Evolutionary conservation across 2,888 invertebrate species (phyloP), one percentile per base, ranked within the genome.

Genomic region (Orthosia incerta): DNA sequence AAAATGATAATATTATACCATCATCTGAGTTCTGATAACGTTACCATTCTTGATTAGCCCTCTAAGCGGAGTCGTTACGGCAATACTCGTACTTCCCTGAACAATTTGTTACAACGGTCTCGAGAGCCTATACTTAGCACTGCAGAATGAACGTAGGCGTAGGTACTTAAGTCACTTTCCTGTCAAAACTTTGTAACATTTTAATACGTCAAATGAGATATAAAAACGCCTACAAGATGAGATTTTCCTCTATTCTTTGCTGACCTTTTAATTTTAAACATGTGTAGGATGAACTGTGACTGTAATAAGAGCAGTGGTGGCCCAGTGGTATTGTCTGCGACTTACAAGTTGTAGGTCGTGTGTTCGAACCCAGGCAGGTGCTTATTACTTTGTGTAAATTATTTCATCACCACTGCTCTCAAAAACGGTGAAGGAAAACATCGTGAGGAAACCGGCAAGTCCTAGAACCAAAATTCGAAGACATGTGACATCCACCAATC

Each of bases 181-280:
- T 51, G 18, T 62, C n/a, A 13, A 57, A 46, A 51, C 56, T 31
- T 60, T 71, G 9, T 46, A 39, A 60, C 16, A 20, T 71, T 60
- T 57, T 51, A 72, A 31, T 62, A 60, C 65, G 23, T 80, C 26
- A 48, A 80, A 45, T 50, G 15, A 1, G 48, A 39, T 71, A 65
- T 23, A 39, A 48, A 16, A 72, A 56, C 51, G 55, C 55, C 48
- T 65, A 55, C 46, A 18, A 31, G 13, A 23, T 20, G 31, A 46
- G 12, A 26, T 4, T 48, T 48, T 53, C 4, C 23, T 15, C 31
- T 72, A 23, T 51, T 53, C n/a, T 15, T 11, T 23, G 4, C 20
- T 71, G 63, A 72, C n/a, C 51, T 74, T 77, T 77, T 16, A 12
- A 80, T 74, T 77, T 77, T 16, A 12, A 80, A 53, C 23, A 56